Conservation (phyloP, 1,140 invertebrate species). For the Drosophila arawakana region DNA sequence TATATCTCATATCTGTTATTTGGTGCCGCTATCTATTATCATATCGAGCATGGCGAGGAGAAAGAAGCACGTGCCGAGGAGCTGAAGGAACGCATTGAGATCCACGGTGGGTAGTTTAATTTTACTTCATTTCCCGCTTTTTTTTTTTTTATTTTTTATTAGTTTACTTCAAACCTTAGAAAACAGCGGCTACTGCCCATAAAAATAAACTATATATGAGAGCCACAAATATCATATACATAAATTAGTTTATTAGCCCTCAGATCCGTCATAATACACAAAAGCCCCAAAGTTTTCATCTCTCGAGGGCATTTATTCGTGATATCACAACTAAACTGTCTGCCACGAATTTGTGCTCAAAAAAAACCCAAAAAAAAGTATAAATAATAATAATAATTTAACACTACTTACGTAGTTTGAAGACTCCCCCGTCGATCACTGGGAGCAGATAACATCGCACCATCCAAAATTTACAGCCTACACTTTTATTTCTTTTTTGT, state of each 20-base stretch:
- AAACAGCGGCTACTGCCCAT: conserved; percentile 10
- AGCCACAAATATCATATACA: conserved; percentile 33
- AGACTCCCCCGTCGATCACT: conserved; percentile 12
- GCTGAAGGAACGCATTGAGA: conserved; percentile 87
- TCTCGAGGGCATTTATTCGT: conserved; percentile 42
- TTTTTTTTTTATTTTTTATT: neutral
- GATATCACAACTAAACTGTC: conserved; percentile 55
- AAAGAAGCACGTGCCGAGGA: conserved; percentile 86
- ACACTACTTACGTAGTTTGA: conserved; percentile 26
- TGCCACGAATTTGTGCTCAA: conserved; percentile 49
- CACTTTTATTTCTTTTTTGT: neutral
- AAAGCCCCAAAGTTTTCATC: conserved; percentile 25
- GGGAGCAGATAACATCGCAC: conserved; percentile 7
- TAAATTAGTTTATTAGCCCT: conserved; percentile 26
- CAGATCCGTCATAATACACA: conserved; percentile 11
- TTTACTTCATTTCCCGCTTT: neutral
- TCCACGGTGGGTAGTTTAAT: conserved; percentile 88
- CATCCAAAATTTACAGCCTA: conserved; percentile 2
- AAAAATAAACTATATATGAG: conserved; percentile 8
- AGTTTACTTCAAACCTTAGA: neutral
- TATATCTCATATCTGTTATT: conserved; percentile 91
- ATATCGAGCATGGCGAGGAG: conserved; percentile 90
- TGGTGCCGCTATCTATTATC: conserved; percentile 91
- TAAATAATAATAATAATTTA: conserved; percentile 8
- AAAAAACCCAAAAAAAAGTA: too few species aligned